Conservation (phyloP, 1,140 invertebrate genomes). For the Potamilus streckersoni region DNA sequence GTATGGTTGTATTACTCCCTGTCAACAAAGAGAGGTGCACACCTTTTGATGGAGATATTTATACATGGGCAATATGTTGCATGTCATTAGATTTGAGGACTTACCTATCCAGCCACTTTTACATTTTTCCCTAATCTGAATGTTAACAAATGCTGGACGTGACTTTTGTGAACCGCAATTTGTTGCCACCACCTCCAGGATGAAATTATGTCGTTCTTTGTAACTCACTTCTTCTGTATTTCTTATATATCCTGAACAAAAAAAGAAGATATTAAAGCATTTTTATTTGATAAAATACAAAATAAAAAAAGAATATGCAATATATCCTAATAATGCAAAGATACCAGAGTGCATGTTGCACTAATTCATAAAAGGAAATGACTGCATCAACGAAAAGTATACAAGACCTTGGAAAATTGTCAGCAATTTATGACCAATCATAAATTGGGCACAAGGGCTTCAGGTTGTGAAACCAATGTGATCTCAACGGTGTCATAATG, state of each 20-base stretch:
- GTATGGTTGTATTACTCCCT: no score
- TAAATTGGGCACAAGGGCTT: no score
- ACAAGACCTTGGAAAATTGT: no score
- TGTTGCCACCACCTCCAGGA: conserved; percentile 92
- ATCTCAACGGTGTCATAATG: no score
- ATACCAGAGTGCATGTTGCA: neutral
- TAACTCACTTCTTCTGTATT: conserved; percentile 94
- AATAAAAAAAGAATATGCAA: neutral
- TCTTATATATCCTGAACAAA: conserved; percentile 78
- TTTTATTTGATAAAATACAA: conserved; percentile 1
- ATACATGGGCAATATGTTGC: neutral
- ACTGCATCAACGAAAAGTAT: no score
- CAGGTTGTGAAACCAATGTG: no score
- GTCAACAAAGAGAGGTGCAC: no score
- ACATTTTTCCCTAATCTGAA: conserved; percentile 86
- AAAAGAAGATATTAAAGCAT: neutral
- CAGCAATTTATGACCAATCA: no score
- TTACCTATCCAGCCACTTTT: conserved; percentile 82
- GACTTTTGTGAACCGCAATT: conserved; percentile 91
- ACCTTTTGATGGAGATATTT: neutral
- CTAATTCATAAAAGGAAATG: neutral
- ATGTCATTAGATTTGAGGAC: neutral
- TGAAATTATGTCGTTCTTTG: conserved; percentile 92
- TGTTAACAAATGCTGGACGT: conserved; percentile 92
- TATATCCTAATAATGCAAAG: neutral